A percentile compares a stretch with the other conserved stretches of the same genome.
phyloP scores from a whole-genome alignment of 2,888 invertebrate genomes.

The Drosophila hamatofila region DNA sequence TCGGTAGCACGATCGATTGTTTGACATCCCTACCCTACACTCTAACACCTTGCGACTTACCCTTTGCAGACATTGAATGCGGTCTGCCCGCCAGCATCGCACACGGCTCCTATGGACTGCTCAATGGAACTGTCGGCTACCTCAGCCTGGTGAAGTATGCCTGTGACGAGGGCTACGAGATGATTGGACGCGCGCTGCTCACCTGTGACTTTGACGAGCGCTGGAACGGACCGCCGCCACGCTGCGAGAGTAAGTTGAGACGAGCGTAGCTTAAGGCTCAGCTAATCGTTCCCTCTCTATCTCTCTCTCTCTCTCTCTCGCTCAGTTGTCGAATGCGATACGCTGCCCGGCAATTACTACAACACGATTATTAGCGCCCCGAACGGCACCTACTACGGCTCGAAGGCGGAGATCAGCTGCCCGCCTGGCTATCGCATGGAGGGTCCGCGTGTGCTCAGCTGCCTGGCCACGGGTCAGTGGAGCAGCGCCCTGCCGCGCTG shows the following conservation, averaged over 20 bases:
- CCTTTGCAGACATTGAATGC: slow-evolving; percentile 91
- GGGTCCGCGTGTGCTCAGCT: slow-evolving; percentile 89
- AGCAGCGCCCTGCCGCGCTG: slow-evolving; percentile 92
- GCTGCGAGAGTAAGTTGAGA: slow-evolving; percentile 90
- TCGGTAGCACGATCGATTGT: no score
- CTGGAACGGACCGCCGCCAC: slow-evolving; percentile 97
- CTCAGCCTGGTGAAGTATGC: slow-evolving; percentile 93
- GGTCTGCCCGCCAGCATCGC: slow-evolving; percentile 94
- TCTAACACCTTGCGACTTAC: not conserved
- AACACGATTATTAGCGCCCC: slow-evolving; percentile 87
- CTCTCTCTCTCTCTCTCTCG: slow-evolving; percentile 7
- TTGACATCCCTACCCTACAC: no score
- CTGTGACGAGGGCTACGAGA: slow-evolving; percentile 93
- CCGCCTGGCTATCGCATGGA: slow-evolving; percentile 89
- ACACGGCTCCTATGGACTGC: slow-evolving; percentile 92
- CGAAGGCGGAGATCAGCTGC: slow-evolving; percentile 91
- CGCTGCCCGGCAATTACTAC: slow-evolving; percentile 87
- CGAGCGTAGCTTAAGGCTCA: no score
- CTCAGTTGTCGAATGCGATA: slow-evolving; percentile 90
- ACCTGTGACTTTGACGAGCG: slow-evolving; percentile 96
- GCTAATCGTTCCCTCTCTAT: not conserved
- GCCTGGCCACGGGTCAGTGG: slow-evolving; percentile 92
- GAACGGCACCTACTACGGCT: slow-evolving; percentile 89
- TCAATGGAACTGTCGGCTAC: slow-evolving; percentile 95
- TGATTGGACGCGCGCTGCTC: slow-evolving; percentile 92